Percentiles rank a stretch among this genome's conserved stretches.
Evolutionary conservation across 1,140 invertebrate species (phyloP).

Genomic region (Drosophila parabipectinata): DNA sequence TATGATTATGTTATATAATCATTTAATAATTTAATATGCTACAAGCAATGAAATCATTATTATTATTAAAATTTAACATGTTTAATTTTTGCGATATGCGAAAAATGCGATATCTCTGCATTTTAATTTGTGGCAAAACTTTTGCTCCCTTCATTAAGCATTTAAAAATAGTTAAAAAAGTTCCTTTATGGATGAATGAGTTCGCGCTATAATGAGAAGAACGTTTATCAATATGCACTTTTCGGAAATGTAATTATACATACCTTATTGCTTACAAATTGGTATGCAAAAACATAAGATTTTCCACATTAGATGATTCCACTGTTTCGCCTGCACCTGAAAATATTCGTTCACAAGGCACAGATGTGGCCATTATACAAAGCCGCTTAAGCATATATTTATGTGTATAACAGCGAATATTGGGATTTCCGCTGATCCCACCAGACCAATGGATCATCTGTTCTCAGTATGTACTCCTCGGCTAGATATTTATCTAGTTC

Average conservation of each 20-base stretch:
- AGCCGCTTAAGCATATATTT: background rate
- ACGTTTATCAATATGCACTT: slow-evolving; percentile 1
- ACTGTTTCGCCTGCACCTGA: slow-evolving; percentile 7
- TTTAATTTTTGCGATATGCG: no score
- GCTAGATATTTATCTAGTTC: slow-evolving; percentile 3
- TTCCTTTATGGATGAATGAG: slow-evolving; percentile 2
- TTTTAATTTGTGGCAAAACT: no score
- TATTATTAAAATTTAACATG: no score
- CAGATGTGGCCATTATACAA: slow-evolving; percentile 3
- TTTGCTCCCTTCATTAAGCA: no score
- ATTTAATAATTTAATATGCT: no score
- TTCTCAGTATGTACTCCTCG: background rate
- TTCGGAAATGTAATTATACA: slow-evolving; percentile 1
- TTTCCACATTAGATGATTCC: slow-evolving; percentile 2
- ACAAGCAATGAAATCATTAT: no score
- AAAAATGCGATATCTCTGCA: no score
- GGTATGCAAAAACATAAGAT: slow-evolving; percentile 6
- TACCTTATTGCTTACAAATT: slow-evolving; percentile 3
- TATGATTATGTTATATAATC: no score
- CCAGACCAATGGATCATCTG: slow-evolving; percentile 1
- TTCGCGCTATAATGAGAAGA: background rate
- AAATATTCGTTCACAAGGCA: slow-evolving; percentile 7
- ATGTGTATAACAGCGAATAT: slow-evolving; percentile 1
- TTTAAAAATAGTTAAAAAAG: no score
- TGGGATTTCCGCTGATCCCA: slow-evolving; percentile 1